Percentiles rank a stretch among this genome's conserved stretches.
Conservation (phyloP, 2,888 invertebrate species). For the Hydriomena furcata region DNA sequence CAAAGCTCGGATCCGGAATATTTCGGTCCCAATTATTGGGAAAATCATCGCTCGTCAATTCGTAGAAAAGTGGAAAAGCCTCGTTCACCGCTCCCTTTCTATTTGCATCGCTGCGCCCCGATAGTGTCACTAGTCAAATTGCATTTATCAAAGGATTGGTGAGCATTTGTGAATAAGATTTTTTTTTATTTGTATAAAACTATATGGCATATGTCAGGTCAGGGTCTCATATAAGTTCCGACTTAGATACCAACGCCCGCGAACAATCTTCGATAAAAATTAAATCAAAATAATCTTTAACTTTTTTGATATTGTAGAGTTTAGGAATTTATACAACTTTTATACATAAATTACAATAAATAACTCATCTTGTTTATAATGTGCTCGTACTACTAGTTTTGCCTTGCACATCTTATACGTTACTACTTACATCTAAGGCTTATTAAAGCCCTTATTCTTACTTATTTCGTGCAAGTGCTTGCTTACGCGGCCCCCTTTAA, state of each 20-base stretch:
- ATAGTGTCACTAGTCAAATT: constrained; percentile 39
- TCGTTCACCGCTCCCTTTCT: constrained; percentile 39
- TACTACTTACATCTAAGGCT: constrained; percentile 7
- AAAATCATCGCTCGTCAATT: constrained; percentile 53
- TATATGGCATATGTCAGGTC: too few species aligned
- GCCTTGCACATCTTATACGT: constrained; percentile 44
- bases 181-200: too few species aligned
- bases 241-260: too few species aligned
- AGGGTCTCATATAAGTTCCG: too few species aligned
- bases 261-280: too few species aligned
- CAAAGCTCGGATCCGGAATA: constrained; percentile 19
- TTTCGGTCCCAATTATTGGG: constrained; percentile 59
- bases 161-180: too few species aligned
- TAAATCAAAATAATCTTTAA: too few species aligned
- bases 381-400: constrained; percentile 43
- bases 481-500: constrained; percentile 47
- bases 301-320: too few species aligned
- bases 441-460: constrained; percentile 51
- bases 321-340: too few species aligned
- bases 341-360: too few species aligned
- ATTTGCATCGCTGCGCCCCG: constrained; percentile 34
- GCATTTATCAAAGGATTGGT: constrained; percentile 25
- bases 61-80: constrained; percentile 31
- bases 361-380: too few species aligned
- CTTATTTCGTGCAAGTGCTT: constrained; percentile 52